Percentiles rank a stretch among this genome's conserved stretches.
Evolutionary conservation across 2,888 invertebrate species (phyloP).

Genomic region (Cryptocephalus moraei): DNA sequence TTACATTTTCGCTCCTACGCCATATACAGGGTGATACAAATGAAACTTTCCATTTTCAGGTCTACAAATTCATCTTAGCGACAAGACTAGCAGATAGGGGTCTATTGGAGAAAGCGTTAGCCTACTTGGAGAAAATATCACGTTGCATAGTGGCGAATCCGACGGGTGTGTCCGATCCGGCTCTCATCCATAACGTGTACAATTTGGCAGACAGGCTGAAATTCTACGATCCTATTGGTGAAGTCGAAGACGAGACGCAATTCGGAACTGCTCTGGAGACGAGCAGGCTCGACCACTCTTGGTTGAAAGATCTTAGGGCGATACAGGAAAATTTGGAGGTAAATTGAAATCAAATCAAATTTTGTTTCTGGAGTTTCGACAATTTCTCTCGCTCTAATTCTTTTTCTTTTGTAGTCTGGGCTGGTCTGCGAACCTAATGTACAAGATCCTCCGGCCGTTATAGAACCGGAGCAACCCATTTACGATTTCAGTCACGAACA

Average conservation of each 20-base stretch:
- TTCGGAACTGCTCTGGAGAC: conserved; percentile 25
- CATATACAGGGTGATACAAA: not conserved
- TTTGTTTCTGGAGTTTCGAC: not conserved
- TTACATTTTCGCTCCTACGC: not conserved
- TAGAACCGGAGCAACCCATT: conserved; percentile 11
- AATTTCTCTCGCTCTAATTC: not conserved
- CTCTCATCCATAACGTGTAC: conserved; percentile 45
- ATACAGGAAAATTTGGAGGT: conserved; percentile 38
- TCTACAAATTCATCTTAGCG: conserved; percentile 77
- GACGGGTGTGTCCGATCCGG: conserved; percentile 38
- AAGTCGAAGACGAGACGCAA: conserved; percentile 29
- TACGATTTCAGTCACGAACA: conserved; percentile 12
- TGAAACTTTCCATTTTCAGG: conserved; percentile 40
- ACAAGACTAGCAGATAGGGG: conserved; percentile 70
- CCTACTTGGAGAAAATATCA: conserved; percentile 75
- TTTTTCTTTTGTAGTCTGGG: conserved; percentile 25
- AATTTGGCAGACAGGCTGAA: conserved; percentile 36
- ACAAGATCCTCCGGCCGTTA: conserved; percentile 5
- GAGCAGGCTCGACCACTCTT: conserved; percentile 42
- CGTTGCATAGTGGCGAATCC: conserved; percentile 53
- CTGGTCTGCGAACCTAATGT: conserved; percentile 28
- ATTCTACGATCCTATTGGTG: conserved; percentile 34
- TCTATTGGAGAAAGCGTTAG: conserved; percentile 65
- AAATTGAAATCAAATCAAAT: too few relatives aligned
- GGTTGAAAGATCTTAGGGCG: conserved; percentile 45